A percentile compares a stretch with the other conserved stretches of the same genome.
Conservation (phyloP, 2,113 vertebrate genomes). For the Pelobates fuscus region DNA sequence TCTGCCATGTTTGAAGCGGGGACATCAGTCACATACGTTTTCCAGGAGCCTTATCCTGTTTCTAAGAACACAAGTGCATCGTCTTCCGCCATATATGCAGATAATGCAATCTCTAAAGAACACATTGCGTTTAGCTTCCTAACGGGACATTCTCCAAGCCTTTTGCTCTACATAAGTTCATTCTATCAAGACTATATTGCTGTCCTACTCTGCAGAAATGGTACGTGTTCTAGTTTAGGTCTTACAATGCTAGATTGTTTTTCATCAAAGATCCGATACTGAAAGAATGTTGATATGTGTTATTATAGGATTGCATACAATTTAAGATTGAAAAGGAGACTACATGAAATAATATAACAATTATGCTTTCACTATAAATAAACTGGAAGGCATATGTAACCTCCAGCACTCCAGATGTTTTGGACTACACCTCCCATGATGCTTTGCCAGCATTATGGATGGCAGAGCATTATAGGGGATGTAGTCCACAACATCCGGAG, state of each 20-base stretch:
- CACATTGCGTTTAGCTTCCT: conserved; percentile 86
- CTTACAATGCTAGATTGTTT: not conserved
- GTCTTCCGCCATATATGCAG: conserved; percentile 79
- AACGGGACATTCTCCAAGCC: conserved; percentile 81
- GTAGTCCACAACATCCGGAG: no score
- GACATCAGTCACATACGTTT: conserved; percentile 86
- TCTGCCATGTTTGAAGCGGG: conserved; percentile 88
- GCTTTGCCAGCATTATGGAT: no score
- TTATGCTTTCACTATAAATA: no score
- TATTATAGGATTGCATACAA: no score
- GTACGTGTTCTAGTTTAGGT: conserved; percentile 63
- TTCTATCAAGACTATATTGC: conserved; percentile 87
- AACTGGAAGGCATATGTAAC: no score
- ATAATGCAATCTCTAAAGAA: conserved; percentile 78
- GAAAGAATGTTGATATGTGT: no score
- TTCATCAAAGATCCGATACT: no score
- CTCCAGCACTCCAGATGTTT: no score
- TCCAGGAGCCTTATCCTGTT: conserved; percentile 93
- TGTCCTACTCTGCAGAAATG: conserved; percentile 85
- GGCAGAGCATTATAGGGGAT: no score
- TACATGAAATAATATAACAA: no score
- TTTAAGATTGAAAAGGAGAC: no score
- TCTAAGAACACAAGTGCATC: conserved; percentile 83
- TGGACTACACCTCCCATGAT: no score
- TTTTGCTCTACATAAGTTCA: conserved; percentile 85